Evolutionary conservation across 2,113 vertebrate genomes (phyloP).

Genomic region (Paratilapia polleni): DNA sequence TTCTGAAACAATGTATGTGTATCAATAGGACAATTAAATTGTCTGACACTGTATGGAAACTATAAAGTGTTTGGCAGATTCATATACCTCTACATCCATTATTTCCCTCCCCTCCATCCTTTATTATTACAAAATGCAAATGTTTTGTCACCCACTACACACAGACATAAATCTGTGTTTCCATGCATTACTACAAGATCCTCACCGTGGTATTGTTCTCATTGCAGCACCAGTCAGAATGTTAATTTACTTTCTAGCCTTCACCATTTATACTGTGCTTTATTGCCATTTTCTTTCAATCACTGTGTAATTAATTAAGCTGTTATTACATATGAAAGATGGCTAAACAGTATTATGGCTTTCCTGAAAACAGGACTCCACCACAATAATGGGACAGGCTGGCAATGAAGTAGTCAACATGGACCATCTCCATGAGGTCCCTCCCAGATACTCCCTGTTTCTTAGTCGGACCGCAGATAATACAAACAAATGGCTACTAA

Average conservation of each 20-base stretch:
- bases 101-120: neutral
- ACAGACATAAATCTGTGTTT: constrained; percentile 56
- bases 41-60: neutral
- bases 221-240: constrained; percentile 5
- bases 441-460: too few relatives aligned
- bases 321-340: neutral
- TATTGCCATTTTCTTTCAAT: constrained; percentile 29
- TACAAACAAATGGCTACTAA: too few relatives aligned
- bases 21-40: neutral
- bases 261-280: neutral
- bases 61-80: constrained; percentile 38
- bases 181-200: constrained; percentile 13
- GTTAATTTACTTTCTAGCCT: constrained; percentile 22
- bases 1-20: constrained; percentile 14
- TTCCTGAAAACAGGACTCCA: constrained; percentile 18
- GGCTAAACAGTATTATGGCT: neutral
- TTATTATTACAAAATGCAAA: constrained; percentile 71
- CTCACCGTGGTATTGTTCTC: neutral
- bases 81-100: constrained; percentile 12
- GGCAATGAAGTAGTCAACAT: neutral
- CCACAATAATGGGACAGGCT: neutral
- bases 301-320: constrained; percentile 29
- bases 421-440: neutral
- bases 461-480: too few relatives aligned
- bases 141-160: constrained; percentile 61